Evolutionary conservation across 2,113 vertebrate species (phyloP).

Genomic region (Columbina picui): DNA sequence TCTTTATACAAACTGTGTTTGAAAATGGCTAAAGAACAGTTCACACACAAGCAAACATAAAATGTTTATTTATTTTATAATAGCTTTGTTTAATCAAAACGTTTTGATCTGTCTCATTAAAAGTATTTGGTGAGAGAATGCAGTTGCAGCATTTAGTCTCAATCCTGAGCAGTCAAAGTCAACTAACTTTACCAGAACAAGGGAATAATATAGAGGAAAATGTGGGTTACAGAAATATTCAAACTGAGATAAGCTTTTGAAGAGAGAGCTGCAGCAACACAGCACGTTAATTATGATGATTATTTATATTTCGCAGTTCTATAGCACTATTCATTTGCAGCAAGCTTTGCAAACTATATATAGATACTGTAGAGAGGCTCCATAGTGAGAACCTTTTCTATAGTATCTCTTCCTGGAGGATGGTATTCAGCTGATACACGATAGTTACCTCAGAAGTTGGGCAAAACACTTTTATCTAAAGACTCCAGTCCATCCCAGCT

Average conservation of each 20-base stretch:
- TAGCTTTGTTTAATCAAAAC: background rate
- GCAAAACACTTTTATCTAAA: slow-evolving; percentile 7
- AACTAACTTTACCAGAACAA: background rate
- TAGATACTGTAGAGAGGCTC: background rate
- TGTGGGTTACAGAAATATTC: background rate
- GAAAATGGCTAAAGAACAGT: background rate
- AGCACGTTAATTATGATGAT: slow-evolving; percentile 14
- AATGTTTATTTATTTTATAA: background rate
- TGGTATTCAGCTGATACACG: background rate
- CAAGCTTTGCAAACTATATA: slow-evolving; percentile 8
- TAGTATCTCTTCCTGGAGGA: background rate
- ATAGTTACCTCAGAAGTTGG: background rate
- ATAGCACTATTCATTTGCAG: background rate
- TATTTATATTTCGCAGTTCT: slow-evolving; percentile 37
- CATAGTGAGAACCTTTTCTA: background rate
- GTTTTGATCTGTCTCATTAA: background rate
- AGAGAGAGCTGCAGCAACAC: background rate
- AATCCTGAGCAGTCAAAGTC: background rate
- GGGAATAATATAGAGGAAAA: background rate
- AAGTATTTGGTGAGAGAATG: background rate
- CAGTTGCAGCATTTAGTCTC: background rate
- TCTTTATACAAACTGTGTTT: accelerated
- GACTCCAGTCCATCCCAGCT: background rate
- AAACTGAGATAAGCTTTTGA: background rate
- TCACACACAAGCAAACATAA: background rate